A percentile compares a stretch with the other conserved stretches of the same genome.
Evolutionary conservation across 1,140 invertebrate species (phyloP).

Genomic region (Drosophila pseudoobscura): DNA sequence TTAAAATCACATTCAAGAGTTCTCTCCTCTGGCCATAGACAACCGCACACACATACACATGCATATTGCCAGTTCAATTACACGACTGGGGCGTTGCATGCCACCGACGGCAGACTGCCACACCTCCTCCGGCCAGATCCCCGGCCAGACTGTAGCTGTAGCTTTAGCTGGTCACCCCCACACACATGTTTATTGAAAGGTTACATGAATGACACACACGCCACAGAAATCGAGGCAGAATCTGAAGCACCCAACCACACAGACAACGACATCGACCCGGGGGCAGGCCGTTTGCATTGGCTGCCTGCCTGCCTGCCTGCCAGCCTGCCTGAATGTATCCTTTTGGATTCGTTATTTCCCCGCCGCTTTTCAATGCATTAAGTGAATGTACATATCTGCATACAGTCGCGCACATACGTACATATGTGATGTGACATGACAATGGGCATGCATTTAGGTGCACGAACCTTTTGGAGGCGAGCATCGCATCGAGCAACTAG

Average conservation of each 20-base stretch:
- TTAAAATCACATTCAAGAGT: slow-evolving; percentile 74
- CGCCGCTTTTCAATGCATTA: slow-evolving; percentile 64
- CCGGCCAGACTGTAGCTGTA: not conserved
- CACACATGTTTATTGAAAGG: slow-evolving; percentile 58
- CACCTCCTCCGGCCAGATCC: slow-evolving; percentile 6
- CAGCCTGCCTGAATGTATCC: not conserved
- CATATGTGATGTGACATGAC: slow-evolving; percentile 51
- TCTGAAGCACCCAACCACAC: slow-evolving; percentile 41
- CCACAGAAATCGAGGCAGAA: slow-evolving; percentile 57
- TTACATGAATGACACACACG: slow-evolving; percentile 68
- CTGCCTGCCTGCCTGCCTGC: slow-evolving; percentile 4
- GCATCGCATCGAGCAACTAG: not conserved
- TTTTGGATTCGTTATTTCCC: slow-evolving; percentile 51
- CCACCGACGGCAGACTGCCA: slow-evolving; percentile 25
- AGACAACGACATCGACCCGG: slow-evolving; percentile 30
- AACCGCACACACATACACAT: slow-evolving; percentile 29
- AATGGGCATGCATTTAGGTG: slow-evolving; percentile 66
- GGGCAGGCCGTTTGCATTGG: slow-evolving; percentile 46
- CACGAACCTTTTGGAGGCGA: slow-evolving; percentile 15
- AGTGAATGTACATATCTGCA: slow-evolving; percentile 59
- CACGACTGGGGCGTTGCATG: slow-evolving; percentile 42
- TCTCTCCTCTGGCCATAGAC: slow-evolving; percentile 2
- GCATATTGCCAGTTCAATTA: slow-evolving; percentile 61
- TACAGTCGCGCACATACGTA: not conserved
- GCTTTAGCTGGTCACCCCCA: slow-evolving; percentile 2